Evolutionary conservation across 1,140 invertebrate genomes (phyloP).

Genomic region (Drosophila pruinosa): DNA sequence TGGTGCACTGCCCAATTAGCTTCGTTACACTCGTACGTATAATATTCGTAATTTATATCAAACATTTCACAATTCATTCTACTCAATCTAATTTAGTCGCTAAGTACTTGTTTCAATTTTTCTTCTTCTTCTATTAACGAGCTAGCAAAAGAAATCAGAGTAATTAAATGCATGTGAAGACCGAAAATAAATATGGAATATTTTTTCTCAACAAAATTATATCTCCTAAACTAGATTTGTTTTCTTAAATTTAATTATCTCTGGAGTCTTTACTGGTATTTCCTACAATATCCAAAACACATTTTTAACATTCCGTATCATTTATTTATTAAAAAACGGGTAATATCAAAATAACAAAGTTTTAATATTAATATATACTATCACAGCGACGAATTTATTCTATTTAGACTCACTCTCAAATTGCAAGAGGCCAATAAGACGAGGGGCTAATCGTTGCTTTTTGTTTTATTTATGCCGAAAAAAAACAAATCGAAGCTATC

Average conservation of each 20-base stretch:
- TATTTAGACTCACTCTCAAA: too few species aligned
- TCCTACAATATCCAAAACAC: too few species aligned
- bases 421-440: too few species aligned
- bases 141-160: conserved; percentile 13
- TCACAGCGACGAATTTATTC: too few species aligned
- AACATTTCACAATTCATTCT: conserved; percentile 3
- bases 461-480: conserved; percentile 40
- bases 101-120: conserved; percentile 26
- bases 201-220: too few species aligned
- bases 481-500: conserved; percentile 25
- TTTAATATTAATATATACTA: too few species aligned
- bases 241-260: not conserved
- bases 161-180: not conserved
- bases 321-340: too few species aligned
- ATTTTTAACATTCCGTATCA: too few species aligned
- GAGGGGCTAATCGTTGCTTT: conserved; percentile 44
- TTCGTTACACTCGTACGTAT: conserved; percentile 55
- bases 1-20: conserved; percentile 72
- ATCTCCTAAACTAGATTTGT: not conserved
- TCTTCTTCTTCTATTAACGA: not conserved
- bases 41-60: conserved; percentile 9
- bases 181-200: too few species aligned
- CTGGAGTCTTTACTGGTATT: conserved; percentile 15
- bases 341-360: not conserved
- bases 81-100: conserved; percentile 20